Evolutionary conservation across 2,888 invertebrate species (phyloP), one percentile per base, ranked within the genome.

Genomic region (Hirtodrosophila confusa): DNA sequence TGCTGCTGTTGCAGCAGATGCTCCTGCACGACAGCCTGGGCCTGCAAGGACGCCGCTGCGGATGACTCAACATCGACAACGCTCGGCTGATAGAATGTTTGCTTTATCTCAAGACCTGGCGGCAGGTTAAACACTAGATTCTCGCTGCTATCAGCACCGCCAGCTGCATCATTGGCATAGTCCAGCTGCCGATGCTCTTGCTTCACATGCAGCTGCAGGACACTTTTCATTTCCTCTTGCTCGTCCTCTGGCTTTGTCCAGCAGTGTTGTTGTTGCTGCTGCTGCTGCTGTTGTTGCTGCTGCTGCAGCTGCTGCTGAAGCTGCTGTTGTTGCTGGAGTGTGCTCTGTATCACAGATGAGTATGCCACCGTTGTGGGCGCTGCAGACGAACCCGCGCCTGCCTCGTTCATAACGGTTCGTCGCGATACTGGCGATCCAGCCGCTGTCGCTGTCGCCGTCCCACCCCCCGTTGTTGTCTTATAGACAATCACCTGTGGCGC

Each of bases 281-380:
- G 82, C 23, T 78, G 84, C 10, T 77, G 78, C n/a, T 76, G 78
- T 12, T 75, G 69, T 33, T 58, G 61, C 11, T 73, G 76, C 3
- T 68, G 64, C 5, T 79, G 76, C 8, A 79, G 66, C 6, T 73
- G 73, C 8, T 82, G 31, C 31, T 31, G 31, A 31, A 64, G 62
- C 33, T 78, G 79, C 35, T 86, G 89, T 35, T 89, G 89, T 43
- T 90, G 90, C 63, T 88, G 89, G 68, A 89, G 73, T 53, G 90
- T 90, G 64, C 90, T 90, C 86, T 78, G 96, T 86, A 97, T 97
- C 67, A 97, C 96, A 74, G 96, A 96, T 50, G 96, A 95, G 90
- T 97, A 96, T 58, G 94, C 96, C 67, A 96, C 95, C 89, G 94
- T 88, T 60, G 88, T 78, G 44, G 84, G 84, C 39, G 78, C 69